Evolutionary conservation across 1,140 invertebrate genomes (phyloP).

Genomic region (Drosophila equinoxialis): DNA sequence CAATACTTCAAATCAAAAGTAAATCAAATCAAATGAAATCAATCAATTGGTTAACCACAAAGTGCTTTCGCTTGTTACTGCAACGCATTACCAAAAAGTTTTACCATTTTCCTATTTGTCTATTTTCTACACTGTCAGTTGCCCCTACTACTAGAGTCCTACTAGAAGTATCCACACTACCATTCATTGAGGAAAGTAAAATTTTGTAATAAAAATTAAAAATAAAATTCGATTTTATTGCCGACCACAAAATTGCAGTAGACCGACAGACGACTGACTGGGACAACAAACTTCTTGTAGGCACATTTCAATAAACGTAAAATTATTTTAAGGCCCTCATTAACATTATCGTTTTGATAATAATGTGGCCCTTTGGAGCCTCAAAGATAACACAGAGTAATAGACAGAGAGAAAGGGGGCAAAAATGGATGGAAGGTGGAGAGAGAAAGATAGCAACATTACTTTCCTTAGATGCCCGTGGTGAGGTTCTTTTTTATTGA

Average conservation of each 20-base stretch:
- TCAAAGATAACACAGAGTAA: background rate
- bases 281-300: slow-evolving; percentile 50
- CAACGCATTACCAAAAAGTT: slow-evolving; percentile 3
- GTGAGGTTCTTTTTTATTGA: slow-evolving; percentile 54
- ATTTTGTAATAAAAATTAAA: slow-evolving; percentile 71
- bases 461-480: slow-evolving; percentile 65
- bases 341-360: slow-evolving; percentile 66
- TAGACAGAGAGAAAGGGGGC: slow-evolving; percentile 15
- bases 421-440: background rate
- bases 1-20: too few relatives aligned
- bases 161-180: slow-evolving; percentile 8
- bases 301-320: slow-evolving; percentile 55
- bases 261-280: background rate
- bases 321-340: slow-evolving; percentile 70
- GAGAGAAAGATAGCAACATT: slow-evolving; percentile 24
- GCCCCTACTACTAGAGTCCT: slow-evolving; percentile 24
- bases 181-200: slow-evolving; percentile 64
- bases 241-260: slow-evolving; percentile 59
- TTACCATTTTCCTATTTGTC: slow-evolving; percentile 16
- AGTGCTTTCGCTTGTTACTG: slow-evolving; percentile 10
- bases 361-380: slow-evolving; percentile 40
- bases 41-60: slow-evolving; percentile 11
- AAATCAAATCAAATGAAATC: slow-evolving; percentile 11
- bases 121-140: background rate
- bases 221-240: slow-evolving; percentile 69